phyloP scores from a whole-genome alignment of 2,797 vertebrate genomes.

The Chiroxiphia lanceolata region DNA sequence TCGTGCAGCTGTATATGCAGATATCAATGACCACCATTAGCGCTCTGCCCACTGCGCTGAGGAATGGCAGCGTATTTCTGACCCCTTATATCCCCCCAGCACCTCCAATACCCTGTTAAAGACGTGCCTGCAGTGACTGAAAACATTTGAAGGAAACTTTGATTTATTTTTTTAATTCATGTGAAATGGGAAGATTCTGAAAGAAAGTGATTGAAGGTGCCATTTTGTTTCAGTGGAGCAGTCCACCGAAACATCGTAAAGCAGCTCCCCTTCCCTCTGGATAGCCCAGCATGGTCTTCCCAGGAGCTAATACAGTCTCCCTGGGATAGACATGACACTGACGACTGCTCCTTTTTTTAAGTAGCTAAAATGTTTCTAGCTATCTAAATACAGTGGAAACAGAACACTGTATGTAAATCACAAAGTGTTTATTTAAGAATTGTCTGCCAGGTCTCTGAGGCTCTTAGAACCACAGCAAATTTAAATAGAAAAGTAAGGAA shows the following conservation, averaged over 20 bases:
- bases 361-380: neutral
- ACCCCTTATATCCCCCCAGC: fast-evolving
- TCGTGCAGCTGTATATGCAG: neutral
- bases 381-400: neutral
- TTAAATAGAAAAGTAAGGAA: neutral
- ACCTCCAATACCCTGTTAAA: neutral
- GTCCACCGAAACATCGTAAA: neutral
- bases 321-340: neutral
- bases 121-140: fast-evolving
- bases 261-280: neutral
- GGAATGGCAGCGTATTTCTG: neutral
- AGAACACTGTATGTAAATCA: neutral
- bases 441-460: neutral
- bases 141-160: neutral
- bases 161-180: neutral
- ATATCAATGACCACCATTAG: neutral
- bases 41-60: fast-evolving
- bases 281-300: neutral
- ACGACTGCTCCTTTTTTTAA: neutral
- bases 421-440: neutral
- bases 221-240: neutral
- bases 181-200: neutral
- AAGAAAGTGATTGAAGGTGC: neutral
- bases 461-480: neutral
- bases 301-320: neutral